Base-by-base conservation (phyloP, 2,113 vertebrate genomes). In the Nothobranchius furzeri region DNA sequence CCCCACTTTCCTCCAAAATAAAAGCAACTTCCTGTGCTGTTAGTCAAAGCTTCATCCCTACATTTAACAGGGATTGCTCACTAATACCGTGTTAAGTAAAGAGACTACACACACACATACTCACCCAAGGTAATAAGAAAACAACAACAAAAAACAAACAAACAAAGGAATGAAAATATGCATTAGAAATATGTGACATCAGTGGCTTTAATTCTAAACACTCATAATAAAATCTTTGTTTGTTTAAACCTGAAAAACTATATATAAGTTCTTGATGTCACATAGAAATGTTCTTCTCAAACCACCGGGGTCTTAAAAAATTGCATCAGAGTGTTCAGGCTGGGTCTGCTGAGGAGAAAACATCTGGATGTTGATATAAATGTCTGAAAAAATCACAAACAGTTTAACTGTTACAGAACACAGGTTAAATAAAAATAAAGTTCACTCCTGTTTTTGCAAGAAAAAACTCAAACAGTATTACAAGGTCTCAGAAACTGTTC, bases 331-430 rank as follows among this genome's bases (percentile, higher is more conserved):
- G 59, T 52, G 43, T 55, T 60, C 47, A 67, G 47, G 12, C 9
- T 25, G 58, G 47, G 46, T 59, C 11, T 43, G 14, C 60, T 64
- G 49, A 68, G 47, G 43, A 71, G 49, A 70, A 53, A 55, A 68
- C 53, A 36, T 60, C 11, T 3, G 56, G 64, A 56, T 61, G 55
- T 24, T 75, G 17, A 48, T 3, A 60, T 14, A 46, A 10, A 52
- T 40, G 52, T 59, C 42, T 65, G 51, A 70, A 75, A 20, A 68
- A 59, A 46, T 70, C 66, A 46, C 35, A 76, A 88, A 90, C 86
- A 90, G 87, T 75, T 91, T 87, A 89, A 91, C 88, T 92, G 88
- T 90, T 87, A 54, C 35, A 75, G 37, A 79, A 47, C 77, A 48
- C 68, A 81, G 65, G 68, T 77, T 56, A 69, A 66, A 70, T 55